Evolutionary conservation across 2,113 vertebrate species (phyloP), one percentile per base, ranked within the genome.

Genomic region (Phyllopteryx taeniolatus): DNA sequence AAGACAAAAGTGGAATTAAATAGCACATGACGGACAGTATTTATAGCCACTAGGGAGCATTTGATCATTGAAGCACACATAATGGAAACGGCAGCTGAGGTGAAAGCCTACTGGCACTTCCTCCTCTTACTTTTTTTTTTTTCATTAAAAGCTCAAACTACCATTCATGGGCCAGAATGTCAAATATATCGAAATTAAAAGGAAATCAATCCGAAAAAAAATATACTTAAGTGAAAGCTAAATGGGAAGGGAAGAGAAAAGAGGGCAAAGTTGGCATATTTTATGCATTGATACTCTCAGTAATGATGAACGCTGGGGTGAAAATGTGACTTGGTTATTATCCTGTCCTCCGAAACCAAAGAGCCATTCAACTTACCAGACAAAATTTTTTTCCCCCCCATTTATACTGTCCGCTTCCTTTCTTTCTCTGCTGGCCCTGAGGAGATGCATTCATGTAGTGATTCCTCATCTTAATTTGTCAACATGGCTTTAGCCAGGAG

Each of bases 41-140:
- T 65, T 67, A 51, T 35, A 73, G 59, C 88, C 90, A 89, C 85
- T 75, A 84, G 86, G 75, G 82, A 87, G 85, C 80, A 75, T 88
- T 74, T 87, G 79, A 82, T 81, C 77, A 87, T 81, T 68, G 80
- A 78, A 68, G 78, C 83, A 83, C 67, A 65, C 78, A 53, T 67
- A 80, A 43, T 0, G 68, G 65, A 4, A 74, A 73, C 68, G 77
- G 61, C 74, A 80, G 83, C 75, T 63, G 68, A 83, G 71, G 42
- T 61, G 54, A 75, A 54, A 56, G 31, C 74, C 85, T 83, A 62
- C 77, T 70, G 71, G 76, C 31, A 67, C 31, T 49, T 51, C 8
- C 43, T 27, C 22, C 46, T 31, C 20, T 4, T 54, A 8, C 9
- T 10, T 20, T n/a, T n/a, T 31, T 33, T 33, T 19, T 33, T 17